These are phyloP conservation scores for Enteromius unitaeniatus DNA, from an alignment of 2,797 vertebrate genomes.

Conservation along the genomic window DNA sequence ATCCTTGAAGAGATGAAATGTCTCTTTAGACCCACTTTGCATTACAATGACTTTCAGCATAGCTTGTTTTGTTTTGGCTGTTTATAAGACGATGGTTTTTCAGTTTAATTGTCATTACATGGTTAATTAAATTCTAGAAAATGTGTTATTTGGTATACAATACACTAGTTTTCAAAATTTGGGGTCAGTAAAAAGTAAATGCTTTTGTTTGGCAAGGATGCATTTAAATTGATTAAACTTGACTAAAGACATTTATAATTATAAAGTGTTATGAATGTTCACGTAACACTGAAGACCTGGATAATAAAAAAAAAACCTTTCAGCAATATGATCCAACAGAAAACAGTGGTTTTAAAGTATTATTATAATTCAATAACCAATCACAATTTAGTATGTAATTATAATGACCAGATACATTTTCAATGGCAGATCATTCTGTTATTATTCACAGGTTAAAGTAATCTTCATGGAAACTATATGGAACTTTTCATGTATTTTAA, in stretches of 20 bases:
- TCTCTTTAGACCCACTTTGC: background rate
- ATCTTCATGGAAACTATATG: background rate
- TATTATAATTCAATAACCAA: background rate
- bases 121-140: background rate
- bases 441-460: background rate
- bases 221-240: background rate
- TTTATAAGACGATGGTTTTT: background rate
- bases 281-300: background rate
- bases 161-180: background rate
- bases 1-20: background rate
- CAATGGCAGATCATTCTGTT: background rate
- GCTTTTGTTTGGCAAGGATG: background rate
- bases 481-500: background rate
- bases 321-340: background rate
- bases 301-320: no score
- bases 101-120: background rate
- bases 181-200: background rate
- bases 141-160: background rate
- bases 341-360: background rate
- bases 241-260: background rate
- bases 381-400: background rate
- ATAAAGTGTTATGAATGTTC: background rate
- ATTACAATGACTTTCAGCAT: background rate
- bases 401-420: background rate
- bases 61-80: background rate